These are phyloP conservation scores for Hucho hucho DNA, from an alignment of 2,113 vertebrate genomes.

Conservation along the genomic window DNA sequence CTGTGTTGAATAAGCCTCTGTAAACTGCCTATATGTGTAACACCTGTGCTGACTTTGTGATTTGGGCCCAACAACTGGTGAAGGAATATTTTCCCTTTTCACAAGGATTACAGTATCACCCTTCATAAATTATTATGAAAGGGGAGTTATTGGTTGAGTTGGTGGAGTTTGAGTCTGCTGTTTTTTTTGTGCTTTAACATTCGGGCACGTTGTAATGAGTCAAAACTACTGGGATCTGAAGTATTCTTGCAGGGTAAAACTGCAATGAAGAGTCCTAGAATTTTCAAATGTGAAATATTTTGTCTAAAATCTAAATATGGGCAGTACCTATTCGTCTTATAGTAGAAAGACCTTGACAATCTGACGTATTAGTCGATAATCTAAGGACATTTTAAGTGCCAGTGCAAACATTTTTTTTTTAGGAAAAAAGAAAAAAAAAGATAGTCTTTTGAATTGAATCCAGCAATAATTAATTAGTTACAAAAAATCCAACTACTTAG, in stretches of 20 bases:
- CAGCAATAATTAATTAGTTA: constrained; percentile 42
- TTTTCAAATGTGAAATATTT: constrained; percentile 46
- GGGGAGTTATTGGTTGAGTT: not conserved
- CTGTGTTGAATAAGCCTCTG: constrained; percentile 17
- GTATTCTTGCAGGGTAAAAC: constrained; percentile 37
- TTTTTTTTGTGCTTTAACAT: not conserved
- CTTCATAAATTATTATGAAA: not conserved
- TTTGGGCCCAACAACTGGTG: not conserved
- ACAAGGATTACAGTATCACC: not conserved
- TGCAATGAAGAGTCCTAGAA: constrained; percentile 18
- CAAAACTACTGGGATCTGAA: constrained; percentile 36
- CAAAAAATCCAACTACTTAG: constrained; percentile 18
- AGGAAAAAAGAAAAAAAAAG: not conserved
- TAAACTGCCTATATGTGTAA: not conserved
- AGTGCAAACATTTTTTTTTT: too few species aligned
- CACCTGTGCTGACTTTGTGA: not conserved
- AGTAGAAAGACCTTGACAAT: constrained; percentile 18
- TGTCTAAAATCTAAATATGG: not conserved
- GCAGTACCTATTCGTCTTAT: constrained; percentile 10
- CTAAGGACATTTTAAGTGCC: not conserved
- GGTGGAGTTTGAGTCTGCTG: not conserved
- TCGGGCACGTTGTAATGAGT: constrained; percentile 8
- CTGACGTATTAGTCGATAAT: not conserved
- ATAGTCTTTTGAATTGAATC: not conserved
- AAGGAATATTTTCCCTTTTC: not conserved